phyloP scores from a whole-genome alignment of 2,888 invertebrate species.

The Chironomus tentans region DNA sequence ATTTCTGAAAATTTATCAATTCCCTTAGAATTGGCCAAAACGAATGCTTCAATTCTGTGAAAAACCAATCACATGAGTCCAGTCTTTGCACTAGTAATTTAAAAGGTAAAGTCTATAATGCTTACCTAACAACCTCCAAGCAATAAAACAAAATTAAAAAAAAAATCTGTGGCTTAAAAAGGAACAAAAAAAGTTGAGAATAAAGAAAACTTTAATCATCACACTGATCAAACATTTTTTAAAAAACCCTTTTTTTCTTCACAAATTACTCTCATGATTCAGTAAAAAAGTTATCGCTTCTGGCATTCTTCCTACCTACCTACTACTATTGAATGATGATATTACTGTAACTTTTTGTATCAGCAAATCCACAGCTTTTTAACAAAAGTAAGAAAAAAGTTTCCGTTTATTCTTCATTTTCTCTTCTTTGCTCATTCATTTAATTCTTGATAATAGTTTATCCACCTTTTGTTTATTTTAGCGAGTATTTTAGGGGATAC shows the following conservation, averaged over 20 bases:
- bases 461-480: no score
- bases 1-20: no score
- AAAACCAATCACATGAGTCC: no score
- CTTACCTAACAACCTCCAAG: no score
- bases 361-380: slow-evolving; percentile 5
- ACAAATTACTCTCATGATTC: background rate
- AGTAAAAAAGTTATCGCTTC: slow-evolving; percentile 18
- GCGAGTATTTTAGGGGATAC: no score
- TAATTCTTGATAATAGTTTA: no score
- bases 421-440: no score
- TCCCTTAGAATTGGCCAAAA: no score
- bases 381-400: background rate
- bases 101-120: no score
- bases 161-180: background rate
- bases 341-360: background rate
- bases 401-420: background rate
- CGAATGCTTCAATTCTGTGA: no score
- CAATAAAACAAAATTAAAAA: no score
- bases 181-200: background rate
- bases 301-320: slow-evolving; percentile 5
- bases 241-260: slow-evolving; percentile 1
- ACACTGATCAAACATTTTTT: slow-evolving; percentile 20
- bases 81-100: no score
- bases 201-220: slow-evolving; percentile 6
- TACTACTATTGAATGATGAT: background rate